Conservation (phyloP, 2,113 vertebrate genomes). For the Bungarus multicinctus region DNA sequence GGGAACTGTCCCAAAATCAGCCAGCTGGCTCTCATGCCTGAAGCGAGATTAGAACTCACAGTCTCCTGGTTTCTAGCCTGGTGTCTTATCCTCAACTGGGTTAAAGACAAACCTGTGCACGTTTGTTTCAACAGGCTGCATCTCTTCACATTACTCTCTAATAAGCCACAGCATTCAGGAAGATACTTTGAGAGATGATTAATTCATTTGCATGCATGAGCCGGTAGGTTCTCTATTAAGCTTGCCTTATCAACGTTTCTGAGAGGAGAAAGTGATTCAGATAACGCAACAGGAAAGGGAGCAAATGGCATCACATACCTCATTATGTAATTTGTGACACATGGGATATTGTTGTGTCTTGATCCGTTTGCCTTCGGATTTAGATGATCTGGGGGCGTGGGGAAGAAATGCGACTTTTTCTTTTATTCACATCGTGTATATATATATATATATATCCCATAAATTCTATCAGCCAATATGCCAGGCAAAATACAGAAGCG, state of each 20-base stretch:
- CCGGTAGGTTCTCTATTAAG: constrained; percentile 30
- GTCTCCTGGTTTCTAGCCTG: not conserved
- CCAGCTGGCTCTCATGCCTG: not conserved
- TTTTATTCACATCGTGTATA: constrained; percentile 29
- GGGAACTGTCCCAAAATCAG: not conserved
- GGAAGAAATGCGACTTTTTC: constrained; percentile 37
- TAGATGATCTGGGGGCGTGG: constrained; percentile 44
- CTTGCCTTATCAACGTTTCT: constrained; percentile 29
- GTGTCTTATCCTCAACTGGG: not conserved
- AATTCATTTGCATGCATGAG: constrained; percentile 34
- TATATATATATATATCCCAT: constrained; percentile 11
- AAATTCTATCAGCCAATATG: constrained; percentile 45
- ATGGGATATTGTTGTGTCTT: not conserved
- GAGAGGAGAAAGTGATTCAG: constrained; percentile 14
- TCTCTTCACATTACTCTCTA: not conserved
- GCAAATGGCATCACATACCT: not conserved
- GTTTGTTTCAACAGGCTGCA: not conserved
- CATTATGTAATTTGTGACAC: not conserved
- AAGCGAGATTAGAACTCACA: not conserved
- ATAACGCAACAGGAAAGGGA: constrained; percentile 30
- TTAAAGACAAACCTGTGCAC: not conserved
- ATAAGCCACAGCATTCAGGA: constrained; percentile 11
- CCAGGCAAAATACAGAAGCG: constrained; percentile 35
- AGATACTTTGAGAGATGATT: not conserved
- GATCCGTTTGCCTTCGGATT: not conserved